Base-by-base conservation (phyloP, 2,888 invertebrate genomes). In the Synergus japonicus region DNA sequence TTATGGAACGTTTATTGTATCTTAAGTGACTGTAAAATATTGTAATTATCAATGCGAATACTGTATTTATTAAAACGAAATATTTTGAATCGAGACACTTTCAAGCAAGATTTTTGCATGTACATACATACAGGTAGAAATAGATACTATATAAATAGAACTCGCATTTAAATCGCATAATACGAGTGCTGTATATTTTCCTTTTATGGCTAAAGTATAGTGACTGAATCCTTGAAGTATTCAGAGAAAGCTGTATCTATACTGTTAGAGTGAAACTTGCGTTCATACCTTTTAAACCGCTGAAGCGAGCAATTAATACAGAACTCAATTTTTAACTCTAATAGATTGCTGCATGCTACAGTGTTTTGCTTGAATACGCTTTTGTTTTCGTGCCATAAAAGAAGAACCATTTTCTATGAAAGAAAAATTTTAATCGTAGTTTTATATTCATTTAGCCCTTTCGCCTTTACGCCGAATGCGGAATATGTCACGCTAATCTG, bases 31-130 rank as follows among this genome's bases (percentile, higher is more conserved):
- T 88, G 86, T 88, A 85, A 85, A 83, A 87, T 85, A 88, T 79
- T 87, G 83, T 88, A 88, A 85, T 86, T 88, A 87, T 83, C 46
- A 54, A 54, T 49, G 54, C 73, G 73, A 73, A 73, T 73, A 73
- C 37, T 73, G 54, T 89, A 88, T 88, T 89, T 89, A 88, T 87
- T 86, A 85, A 86, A 85, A 37, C 69, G 43, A 60, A 77, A 78
- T 73, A 73, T 54, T 73, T 73, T 73, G 54, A 73, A 73, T 54
- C 37, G 54, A 73, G 54, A 73, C 37, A 69, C 22, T 73, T 54
- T 54, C 54, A 73, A 73, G 29, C 49, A 73, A 54, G 49, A 54
- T 29, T 54, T 73, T 69, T 69, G 49, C 67, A 69, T 69, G 67
- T 69, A 69, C 29, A 49, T 37, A 73, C 13, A 49, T 37, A 73